These are phyloP conservation scores for Semicossyphus pulcher DNA, from an alignment of 2,113 vertebrate genomes.

Conservation along the genomic window DNA sequence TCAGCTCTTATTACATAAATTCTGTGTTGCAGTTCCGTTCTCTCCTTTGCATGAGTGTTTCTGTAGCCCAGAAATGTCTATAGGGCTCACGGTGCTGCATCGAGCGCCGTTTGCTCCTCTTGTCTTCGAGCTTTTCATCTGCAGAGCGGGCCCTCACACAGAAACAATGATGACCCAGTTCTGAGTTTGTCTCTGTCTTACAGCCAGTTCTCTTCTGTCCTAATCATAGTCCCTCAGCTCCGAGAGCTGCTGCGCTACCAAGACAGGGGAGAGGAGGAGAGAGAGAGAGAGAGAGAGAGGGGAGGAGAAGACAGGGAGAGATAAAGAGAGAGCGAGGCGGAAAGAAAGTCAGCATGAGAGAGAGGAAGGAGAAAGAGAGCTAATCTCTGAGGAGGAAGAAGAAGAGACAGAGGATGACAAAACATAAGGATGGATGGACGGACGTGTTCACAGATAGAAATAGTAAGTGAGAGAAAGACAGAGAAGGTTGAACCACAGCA, in stretches of 20 bases:
- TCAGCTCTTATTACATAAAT: conserved; percentile 74
- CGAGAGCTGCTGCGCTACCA: conserved; percentile 60
- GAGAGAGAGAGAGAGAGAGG: neutral
- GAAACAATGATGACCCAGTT: conserved; percentile 83
- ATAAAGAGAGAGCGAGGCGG: conserved; percentile 53
- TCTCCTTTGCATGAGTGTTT: conserved; percentile 60
- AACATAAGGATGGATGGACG: conserved; percentile 56
- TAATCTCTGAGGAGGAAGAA: conserved; percentile 54
- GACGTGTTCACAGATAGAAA: conserved; percentile 55
- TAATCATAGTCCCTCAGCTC: conserved; percentile 79
- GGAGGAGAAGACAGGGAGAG: conserved; percentile 21
- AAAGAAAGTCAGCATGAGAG: conserved; percentile 52
- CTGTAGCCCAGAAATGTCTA: conserved; percentile 76
- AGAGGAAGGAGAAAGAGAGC: conserved; percentile 45
- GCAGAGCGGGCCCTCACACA: conserved; percentile 73
- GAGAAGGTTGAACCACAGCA: conserved; percentile 69
- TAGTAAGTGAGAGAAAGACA: conserved; percentile 36
- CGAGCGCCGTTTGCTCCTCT: conserved; percentile 60
- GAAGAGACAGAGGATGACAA: conserved; percentile 57
- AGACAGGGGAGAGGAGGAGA: conserved; percentile 26
- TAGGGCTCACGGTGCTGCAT: conserved; percentile 59
- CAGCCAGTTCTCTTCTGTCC: conserved; percentile 78
- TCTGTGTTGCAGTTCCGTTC: conserved; percentile 53
- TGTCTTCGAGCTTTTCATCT: conserved; percentile 78
- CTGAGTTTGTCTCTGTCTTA: conserved; percentile 78